These are phyloP conservation scores for Aphelenchoides bicaudatus DNA, from an alignment of 2,888 invertebrate species.

Conservation along the genomic window DNA sequence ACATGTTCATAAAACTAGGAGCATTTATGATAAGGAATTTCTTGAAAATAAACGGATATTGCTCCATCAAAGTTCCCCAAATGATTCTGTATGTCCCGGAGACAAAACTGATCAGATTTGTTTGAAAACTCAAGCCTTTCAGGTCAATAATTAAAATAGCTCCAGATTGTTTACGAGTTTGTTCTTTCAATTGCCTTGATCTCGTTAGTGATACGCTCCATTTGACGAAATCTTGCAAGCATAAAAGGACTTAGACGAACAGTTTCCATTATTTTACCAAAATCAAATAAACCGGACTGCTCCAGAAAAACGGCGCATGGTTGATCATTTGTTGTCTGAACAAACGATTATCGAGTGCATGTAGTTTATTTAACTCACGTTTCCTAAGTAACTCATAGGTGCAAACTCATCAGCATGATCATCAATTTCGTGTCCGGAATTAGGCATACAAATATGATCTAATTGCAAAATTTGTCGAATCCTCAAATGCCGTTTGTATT, in stretches of 20 bases:
- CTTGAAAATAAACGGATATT: conserved; percentile 51
- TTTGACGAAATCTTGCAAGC: conserved; percentile 52
- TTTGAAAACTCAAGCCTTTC: conserved; percentile 46
- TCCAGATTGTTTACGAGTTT: conserved; percentile 41
- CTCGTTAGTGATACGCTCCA: conserved; percentile 48
- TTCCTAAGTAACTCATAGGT: conserved; percentile 48
- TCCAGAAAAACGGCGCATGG: conserved; percentile 41
- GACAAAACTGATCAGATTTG: conserved; percentile 50
- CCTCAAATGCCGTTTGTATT: conserved; percentile 47
- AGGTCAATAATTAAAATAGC: conserved; percentile 53
- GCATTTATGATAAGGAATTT: conserved; percentile 54
- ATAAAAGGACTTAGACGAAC: conserved; percentile 49
- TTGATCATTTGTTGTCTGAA: conserved; percentile 13
- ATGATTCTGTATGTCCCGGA: conserved; percentile 57
- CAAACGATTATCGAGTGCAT: conserved; percentile 6
- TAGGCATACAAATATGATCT: conserved; percentile 33
- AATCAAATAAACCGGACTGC: conserved; percentile 48
- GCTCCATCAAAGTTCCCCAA: conserved; percentile 59
- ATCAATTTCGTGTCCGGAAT: conserved; percentile 28
- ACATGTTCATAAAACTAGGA: conserved; percentile 53
- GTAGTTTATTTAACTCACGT: conserved; percentile 20
- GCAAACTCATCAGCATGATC: conserved; percentile 40
- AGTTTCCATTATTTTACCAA: conserved; percentile 44
- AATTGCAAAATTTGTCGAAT: conserved; percentile 47
- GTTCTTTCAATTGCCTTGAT: conserved; percentile 27